A percentile compares a stretch with the other conserved stretches of the same genome.
phyloP scores from a whole-genome alignment of 2,113 vertebrate genomes.

The Corythaeola cristata region DNA sequence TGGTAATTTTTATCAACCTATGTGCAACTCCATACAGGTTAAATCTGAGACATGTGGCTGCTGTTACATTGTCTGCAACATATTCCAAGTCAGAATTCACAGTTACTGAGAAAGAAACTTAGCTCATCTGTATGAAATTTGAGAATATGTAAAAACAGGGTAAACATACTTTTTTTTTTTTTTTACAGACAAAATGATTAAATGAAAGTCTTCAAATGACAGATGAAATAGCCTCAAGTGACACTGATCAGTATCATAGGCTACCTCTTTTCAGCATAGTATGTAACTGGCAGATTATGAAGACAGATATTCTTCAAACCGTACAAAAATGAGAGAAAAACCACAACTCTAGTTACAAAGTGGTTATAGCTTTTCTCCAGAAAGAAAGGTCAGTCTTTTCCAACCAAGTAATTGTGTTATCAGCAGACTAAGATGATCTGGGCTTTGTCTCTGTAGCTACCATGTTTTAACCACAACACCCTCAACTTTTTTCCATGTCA shows the following conservation, averaged over 20 bases:
- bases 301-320: neutral
- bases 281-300: neutral
- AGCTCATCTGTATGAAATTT: rapidly evolving
- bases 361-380: neutral
- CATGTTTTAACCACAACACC: neutral
- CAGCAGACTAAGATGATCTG: neutral
- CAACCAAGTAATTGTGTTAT: neutral
- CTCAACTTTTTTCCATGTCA: neutral
- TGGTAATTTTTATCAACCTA: neutral
- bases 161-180: neutral
- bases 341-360: neutral
- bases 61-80: neutral
- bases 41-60: neutral
- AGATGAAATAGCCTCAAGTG: neutral
- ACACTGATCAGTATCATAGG: neutral
- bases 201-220: neutral
- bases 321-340: neutral
- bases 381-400: neutral
- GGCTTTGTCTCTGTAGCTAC: neutral
- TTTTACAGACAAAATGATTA: neutral
- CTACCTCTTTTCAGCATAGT: neutral
- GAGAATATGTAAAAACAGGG: neutral
- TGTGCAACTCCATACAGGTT: neutral
- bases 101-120: neutral
- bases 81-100: neutral